Base-by-base conservation (phyloP, 2,888 invertebrate species). In the Allygus modestus region DNA sequence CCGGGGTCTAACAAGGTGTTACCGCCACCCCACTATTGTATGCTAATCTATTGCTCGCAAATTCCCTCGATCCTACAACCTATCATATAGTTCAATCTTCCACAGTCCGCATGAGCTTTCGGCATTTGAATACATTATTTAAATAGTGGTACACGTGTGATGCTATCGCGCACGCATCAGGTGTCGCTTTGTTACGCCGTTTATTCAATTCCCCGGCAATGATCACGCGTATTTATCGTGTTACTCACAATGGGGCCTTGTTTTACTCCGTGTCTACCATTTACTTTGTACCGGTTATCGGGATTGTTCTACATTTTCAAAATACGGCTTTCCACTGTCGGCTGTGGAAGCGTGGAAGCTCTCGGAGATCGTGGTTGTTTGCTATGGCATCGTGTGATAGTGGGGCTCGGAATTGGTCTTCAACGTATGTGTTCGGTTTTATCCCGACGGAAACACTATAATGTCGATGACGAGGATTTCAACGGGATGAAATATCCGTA, bases 21-120 rank as follows among this genome's bases (percentile, higher is more conserved):
- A 73, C 73, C 31, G 41, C 73, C 37, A 73, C 37, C 73, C 43
- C 73, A 7, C 73, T 43, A 73, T 73, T 73, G 73, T 73, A 73
- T 73, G 73, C 73, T 73, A 73, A 73, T 73, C 73, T 73, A 73
- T 73, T 73, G 73, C 73, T 73, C 73, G 73, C 73, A 73, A 73
- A 73, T 73, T 33, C 73, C 73, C 43, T 73, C 73, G 15, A 73
- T 73, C 73, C 73, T 73, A 73, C 23, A 73, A 73, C 73, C 73
- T 73, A 73, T 73, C 73, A 73, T 73, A 73, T 73, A 73, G 73
- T 73, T 73, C 73, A 73, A 73, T 73, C 73, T 73, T 73, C 43
- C 15, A 12, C 73, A 73, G 73, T 73, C 73, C 43, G 73, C 73
- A 15, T 41, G 73, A 73, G 73, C 73, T 73, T 73, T 73, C 37